phyloP scores from a whole-genome alignment of 2,797 vertebrate species.

The Chelmon rostratus region DNA sequence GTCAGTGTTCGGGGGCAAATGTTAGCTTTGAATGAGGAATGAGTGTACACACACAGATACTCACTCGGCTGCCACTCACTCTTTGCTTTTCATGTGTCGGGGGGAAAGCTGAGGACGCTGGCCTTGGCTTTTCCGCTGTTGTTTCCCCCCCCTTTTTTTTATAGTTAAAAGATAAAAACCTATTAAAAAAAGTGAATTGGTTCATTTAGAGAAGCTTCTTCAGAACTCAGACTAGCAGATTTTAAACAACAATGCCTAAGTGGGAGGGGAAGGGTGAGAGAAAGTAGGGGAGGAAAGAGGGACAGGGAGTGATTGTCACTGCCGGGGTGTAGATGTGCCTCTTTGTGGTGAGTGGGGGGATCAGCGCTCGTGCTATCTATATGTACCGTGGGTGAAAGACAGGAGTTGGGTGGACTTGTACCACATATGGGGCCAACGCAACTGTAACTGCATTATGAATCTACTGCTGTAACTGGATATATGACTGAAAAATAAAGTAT shows the following conservation, averaged over 20 bases:
- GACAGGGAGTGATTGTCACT: constrained; percentile 44
- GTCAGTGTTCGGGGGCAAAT: constrained; percentile 82
- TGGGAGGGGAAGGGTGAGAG: constrained; percentile 20
- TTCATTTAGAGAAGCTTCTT: constrained; percentile 61
- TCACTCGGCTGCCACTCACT: constrained; percentile 80
- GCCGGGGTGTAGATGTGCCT: constrained; percentile 51
- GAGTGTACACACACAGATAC: constrained; percentile 82
- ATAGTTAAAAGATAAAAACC: constrained; percentile 51
- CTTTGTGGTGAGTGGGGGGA: constrained; percentile 58
- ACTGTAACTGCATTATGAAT: constrained; percentile 85
- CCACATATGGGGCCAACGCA: constrained; percentile 70
- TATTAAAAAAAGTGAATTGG: constrained; percentile 57
- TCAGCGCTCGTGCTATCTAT: constrained; percentile 53
- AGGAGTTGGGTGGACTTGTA: constrained; percentile 46
- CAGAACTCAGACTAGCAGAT: constrained; percentile 57
- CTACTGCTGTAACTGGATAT: constrained; percentile 85
- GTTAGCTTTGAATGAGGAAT: constrained; percentile 80
- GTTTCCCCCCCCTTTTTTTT: constrained; percentile 32
- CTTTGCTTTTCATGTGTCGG: constrained; percentile 76
- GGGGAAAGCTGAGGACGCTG: constrained; percentile 48
- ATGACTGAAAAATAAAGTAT: constrained; percentile 85
- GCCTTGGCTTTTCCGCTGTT: constrained; percentile 65
- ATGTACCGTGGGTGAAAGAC: constrained; percentile 38
- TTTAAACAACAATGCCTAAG: constrained; percentile 51
- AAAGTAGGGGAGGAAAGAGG: constrained; percentile 9